A percentile compares a stretch with the other conserved stretches of the same genome.
phyloP scores from a whole-genome alignment of 2,797 vertebrate species.

The Gymnocypris eckloni region DNA sequence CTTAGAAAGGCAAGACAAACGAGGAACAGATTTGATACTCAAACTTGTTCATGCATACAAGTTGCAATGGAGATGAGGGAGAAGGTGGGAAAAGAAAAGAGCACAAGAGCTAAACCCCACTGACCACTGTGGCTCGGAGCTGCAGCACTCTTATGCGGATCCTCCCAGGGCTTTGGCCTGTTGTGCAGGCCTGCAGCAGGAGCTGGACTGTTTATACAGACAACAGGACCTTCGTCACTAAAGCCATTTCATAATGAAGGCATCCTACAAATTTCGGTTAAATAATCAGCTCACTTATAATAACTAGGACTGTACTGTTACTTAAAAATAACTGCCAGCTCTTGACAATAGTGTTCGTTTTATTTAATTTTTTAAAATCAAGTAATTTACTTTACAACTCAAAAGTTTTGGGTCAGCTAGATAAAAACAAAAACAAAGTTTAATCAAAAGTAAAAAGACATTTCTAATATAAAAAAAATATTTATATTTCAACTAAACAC shows the following conservation, averaged over 20 bases:
- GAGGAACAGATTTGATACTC: background rate
- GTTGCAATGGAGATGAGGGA: background rate
- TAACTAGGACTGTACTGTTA: background rate
- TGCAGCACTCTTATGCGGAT: slow-evolving; percentile 25
- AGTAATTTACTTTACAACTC: background rate
- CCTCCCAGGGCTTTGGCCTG: slow-evolving; percentile 36
- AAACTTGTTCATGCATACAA: background rate
- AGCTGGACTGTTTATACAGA: slow-evolving; percentile 7
- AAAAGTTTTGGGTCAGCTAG: background rate
- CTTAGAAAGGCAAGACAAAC: slow-evolving; percentile 13
- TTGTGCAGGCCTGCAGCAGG: slow-evolving; percentile 32
- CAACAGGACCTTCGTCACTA: background rate
- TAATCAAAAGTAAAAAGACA: background rate
- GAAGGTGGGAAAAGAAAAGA: background rate
- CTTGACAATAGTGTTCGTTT: background rate
- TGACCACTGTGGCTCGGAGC: background rate
- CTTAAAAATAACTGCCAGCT: background rate
- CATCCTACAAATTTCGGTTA: background rate
- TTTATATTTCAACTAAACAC: background rate
- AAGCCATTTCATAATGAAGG: slow-evolving; percentile 6
- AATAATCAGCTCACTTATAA: background rate
- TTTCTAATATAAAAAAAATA: background rate
- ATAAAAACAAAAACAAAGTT: background rate
- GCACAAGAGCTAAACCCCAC: background rate
- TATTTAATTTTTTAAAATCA: background rate